Evolutionary conservation across 2,113 vertebrate genomes (phyloP).

Genomic region (Xiphophorus couchianus): DNA sequence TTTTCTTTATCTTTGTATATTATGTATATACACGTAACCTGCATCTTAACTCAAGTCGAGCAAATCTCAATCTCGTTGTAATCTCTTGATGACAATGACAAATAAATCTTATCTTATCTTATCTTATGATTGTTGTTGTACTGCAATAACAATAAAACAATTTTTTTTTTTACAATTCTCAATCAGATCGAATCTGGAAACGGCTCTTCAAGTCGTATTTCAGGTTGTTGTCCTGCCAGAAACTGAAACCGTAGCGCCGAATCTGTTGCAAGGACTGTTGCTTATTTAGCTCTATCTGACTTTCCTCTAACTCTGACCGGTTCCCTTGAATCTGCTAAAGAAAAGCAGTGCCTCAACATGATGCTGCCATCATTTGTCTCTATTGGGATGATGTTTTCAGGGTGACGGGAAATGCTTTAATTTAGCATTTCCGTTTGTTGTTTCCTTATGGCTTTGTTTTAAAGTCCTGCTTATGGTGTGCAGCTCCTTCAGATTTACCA

Average conservation of each 20-base stretch:
- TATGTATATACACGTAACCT: too few species aligned
- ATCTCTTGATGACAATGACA: too few species aligned
- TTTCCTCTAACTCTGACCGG: neutral
- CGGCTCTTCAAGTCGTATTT: too few species aligned
- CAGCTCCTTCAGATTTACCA: neutral
- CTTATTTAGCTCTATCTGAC: neutral
- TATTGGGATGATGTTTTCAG: neutral
- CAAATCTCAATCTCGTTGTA: too few species aligned
- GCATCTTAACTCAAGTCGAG: too few species aligned
- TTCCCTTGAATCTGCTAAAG: neutral
- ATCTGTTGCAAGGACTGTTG: neutral
- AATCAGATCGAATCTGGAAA: too few species aligned
- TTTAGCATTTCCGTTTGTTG: neutral
- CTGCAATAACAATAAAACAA: too few species aligned
- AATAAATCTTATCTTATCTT: too few species aligned
- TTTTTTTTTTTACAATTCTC: too few species aligned
- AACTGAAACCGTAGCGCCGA: neutral
- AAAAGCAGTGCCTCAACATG: neutral
- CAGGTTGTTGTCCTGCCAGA: neutral
- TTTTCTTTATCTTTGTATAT: too few species aligned
- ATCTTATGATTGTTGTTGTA: too few species aligned
- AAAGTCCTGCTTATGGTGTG: neutral
- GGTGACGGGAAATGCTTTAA: neutral
- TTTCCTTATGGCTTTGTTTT: neutral
- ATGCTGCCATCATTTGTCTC: neutral